phyloP scores from a whole-genome alignment of 35 echinoderm and acorn worm genomes.

The Apostichopus japonicus region DNA sequence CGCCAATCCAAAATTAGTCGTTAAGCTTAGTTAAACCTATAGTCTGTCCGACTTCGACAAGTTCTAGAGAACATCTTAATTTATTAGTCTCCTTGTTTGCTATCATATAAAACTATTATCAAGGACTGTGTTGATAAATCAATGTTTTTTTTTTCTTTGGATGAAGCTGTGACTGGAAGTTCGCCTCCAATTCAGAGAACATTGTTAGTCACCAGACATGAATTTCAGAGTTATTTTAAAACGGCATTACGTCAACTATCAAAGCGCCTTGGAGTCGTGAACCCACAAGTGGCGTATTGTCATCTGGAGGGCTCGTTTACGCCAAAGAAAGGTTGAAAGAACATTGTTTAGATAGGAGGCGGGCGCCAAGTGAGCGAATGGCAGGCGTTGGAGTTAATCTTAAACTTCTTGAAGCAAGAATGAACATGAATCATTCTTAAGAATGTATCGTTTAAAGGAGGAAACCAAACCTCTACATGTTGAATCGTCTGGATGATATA shows the following conservation, averaged over 20 bases:
- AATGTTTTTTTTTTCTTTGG: constrained; percentile 2
- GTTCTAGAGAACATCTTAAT: constrained; percentile 41
- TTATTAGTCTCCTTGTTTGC: constrained; percentile 48
- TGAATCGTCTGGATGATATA: no score
- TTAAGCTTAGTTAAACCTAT: constrained; percentile 52
- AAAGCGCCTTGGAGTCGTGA: background rate
- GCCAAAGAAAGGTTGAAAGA: background rate
- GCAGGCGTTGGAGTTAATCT: background rate
- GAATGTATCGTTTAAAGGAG: constrained; percentile 1
- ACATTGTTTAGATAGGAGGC: background rate
- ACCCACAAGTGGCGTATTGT: constrained; percentile 9
- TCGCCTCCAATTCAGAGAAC: background rate
- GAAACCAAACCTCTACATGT: background rate
- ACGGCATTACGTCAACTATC: background rate
- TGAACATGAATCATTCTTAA: background rate
- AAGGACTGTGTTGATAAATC: constrained; percentile 55
- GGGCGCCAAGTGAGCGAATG: constrained; percentile 19
- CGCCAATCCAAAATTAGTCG: constrained; percentile 43
- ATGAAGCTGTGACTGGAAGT: background rate
- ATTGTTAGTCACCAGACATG: background rate
- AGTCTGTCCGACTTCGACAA: constrained; percentile 41
- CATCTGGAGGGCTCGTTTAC: constrained; percentile 4
- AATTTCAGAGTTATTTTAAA: background rate
- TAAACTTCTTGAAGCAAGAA: background rate
- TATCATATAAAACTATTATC: constrained; percentile 56